These are phyloP conservation scores for Pollenia labialis DNA, from an alignment of 2,888 invertebrate genomes.

Conservation along the genomic window DNA sequence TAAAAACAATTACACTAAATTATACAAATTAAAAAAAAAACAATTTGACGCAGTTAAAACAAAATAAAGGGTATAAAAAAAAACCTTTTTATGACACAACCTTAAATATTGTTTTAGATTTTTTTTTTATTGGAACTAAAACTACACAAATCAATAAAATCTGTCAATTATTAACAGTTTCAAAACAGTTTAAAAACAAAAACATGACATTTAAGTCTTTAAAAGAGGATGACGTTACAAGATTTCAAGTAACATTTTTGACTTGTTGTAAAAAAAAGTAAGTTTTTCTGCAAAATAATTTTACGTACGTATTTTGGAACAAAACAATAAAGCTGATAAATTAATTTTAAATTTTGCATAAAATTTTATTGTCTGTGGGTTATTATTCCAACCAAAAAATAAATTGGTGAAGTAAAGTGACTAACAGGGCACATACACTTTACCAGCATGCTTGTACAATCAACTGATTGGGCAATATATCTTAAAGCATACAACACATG, in stretches of 20 bases:
- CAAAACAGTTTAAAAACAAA: neutral
- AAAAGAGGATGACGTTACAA: neutral
- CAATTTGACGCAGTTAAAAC: too few relatives aligned
- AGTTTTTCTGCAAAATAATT: too few relatives aligned
- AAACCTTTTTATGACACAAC: constrained; percentile 20
- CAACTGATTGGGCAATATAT: too few relatives aligned
- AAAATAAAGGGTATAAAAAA: neutral
- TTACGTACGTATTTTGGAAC: neutral
- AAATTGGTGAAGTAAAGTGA: constrained; percentile 8
- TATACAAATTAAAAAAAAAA: neutral
- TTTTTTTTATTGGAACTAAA: constrained; percentile 34
- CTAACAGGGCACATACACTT: neutral
- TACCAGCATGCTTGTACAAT: too few relatives aligned
- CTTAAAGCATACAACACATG: too few relatives aligned
- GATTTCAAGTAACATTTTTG: neutral
- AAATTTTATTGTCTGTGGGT: constrained; percentile 19
- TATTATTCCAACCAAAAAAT: neutral
- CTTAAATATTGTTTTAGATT: constrained; percentile 13
- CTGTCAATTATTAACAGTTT: constrained; percentile 22
- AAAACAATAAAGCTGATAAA: neutral
- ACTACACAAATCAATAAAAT: constrained; percentile 53
- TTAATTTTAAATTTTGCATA: constrained; percentile 19
- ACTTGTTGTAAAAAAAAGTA: too few relatives aligned
- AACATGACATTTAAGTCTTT: neutral
- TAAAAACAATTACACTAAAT: constrained; percentile 8